Evolutionary conservation across 2,888 invertebrate species (phyloP), one percentile per base, ranked within the genome.

Genomic region (Elegia similella): DNA sequence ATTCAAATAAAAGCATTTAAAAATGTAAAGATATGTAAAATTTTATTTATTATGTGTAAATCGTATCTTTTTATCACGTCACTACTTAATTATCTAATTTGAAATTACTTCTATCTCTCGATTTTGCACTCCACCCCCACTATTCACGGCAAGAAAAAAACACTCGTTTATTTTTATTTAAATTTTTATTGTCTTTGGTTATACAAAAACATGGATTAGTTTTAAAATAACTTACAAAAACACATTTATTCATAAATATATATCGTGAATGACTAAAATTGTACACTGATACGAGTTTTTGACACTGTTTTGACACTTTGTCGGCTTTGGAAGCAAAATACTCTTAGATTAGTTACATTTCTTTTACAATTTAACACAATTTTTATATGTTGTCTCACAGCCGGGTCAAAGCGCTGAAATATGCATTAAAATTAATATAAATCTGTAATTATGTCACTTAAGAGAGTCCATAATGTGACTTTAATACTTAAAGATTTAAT

Each of bases 121-220:
- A 23, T 23, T 3, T 23, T 23, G 5, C 23, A 23, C 23, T 23
- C 23, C 23, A 8, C 1, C 16, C 32, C 15, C 30, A 48, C 32
- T 47, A 1, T n/a, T n/a, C 13, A 6, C 12, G 13, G 2, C 7
- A 12, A 47, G 29, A 48, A 38, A 52, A 52, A 52, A 52, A 52
- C 52, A 42, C 42, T n/a, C n/a, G 69, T 64, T 63, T 61, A 64
- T 65, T 70, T 87, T 89, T 87, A 88, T 82, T 88, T 90, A 87
- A 88, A 89, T 91, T 91, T 90, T 91, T 91, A 91, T 91, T 91
- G 91, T 91, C 91, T 91, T 91, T 90, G 90, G 88, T 91, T 90
- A 91, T 91, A 91, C 90, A 91, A 91, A 91, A 91, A 90, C 91
- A 88, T 86, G 87, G 88, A 91, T 84, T 88, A 89, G 86, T 88